Base-by-base conservation (phyloP, 2,797 vertebrate species). In the Melanotaenia nigrans region DNA sequence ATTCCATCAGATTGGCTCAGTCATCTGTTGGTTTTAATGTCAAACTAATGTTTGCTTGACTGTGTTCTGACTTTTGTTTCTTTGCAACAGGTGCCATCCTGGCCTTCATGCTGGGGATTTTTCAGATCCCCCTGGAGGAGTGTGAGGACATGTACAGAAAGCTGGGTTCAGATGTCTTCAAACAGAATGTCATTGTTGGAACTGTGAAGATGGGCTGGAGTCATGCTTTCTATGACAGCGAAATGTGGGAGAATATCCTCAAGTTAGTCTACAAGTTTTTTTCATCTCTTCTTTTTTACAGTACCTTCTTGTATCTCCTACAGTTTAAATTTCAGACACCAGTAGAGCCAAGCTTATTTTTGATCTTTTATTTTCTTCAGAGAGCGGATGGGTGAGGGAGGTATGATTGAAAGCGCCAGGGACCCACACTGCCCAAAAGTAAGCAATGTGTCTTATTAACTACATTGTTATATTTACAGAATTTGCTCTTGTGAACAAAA, bases 131-230 rank as follows among this genome's bases (percentile, higher is more conserved):
- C 2, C 85, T 99, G 73, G 94, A 97, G 40, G 96, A 99, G 78
- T 99, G 98, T 73, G 97, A 99, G 89, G 94, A 96, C 58, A 90
- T 99, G 69, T 99, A 99, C 93, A 94, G 92, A 80, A 97, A 98
- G 80, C 86, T 99, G 85, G 97, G 97, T 79, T 95, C 95, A 0
- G 97, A 99, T 68, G 96, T 99, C 59, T 99, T 99, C 90, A 98
- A 97, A 73, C 98, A 99, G 90, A 99, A 99, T 35, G 94, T 99
- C 71, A 97, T 99, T 35, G 95, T 99, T 36, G 98, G 98, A 78
- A 98, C 97, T 0, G 93, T 99, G 49, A 99, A 99, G 92, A 99
- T 99, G 98, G 95, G 97, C 83, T 99, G 98, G 98, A 99, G 93
- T 86, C 97, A 99, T 0, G 97, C 96, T 25, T 99, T 97, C 91